phyloP scores from a whole-genome alignment of 1,140 invertebrate genomes.

The Oryctes rhinoceros region DNA sequence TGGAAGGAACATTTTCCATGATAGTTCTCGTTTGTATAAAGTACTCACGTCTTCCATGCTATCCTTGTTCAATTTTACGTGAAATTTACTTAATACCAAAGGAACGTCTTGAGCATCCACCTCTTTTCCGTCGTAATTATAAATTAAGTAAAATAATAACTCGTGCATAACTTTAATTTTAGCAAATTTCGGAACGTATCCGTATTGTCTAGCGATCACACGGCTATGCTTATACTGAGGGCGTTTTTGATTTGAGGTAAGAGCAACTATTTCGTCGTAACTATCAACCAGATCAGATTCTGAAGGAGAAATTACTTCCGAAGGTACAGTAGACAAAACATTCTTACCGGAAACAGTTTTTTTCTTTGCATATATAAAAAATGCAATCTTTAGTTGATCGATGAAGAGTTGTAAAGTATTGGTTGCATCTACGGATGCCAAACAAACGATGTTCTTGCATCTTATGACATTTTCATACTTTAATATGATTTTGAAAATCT shows the following conservation, averaged over 20 bases:
- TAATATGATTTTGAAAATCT: conserved; percentile 67
- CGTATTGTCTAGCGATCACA: conserved; percentile 50
- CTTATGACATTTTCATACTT: conserved; percentile 63
- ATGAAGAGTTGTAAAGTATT: conserved; percentile 64
- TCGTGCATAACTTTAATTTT: conserved; percentile 73
- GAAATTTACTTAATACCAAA: conserved; percentile 59
- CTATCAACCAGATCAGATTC: conserved; percentile 20
- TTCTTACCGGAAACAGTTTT: conserved; percentile 36
- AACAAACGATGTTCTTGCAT: conserved; percentile 67
- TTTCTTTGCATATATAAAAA: conserved; percentile 56
- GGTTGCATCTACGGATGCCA: conserved; percentile 65
- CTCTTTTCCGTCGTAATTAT: conserved; percentile 65
- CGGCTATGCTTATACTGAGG: conserved; percentile 41
- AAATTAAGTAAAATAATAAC: conserved; percentile 75
- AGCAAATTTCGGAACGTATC: conserved; percentile 71
- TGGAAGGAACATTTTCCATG: conserved; percentile 80
- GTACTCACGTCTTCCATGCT: conserved; percentile 57
- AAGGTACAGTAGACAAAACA: conserved; percentile 40
- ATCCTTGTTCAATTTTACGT: conserved; percentile 60
- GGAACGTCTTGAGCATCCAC: conserved; percentile 60
- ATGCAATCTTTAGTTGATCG: conserved; percentile 71
- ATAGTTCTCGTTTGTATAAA: conserved; percentile 65
- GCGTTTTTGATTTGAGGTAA: conserved; percentile 4
- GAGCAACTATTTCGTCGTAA: conserved; percentile 13
- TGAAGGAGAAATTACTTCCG: conserved; percentile 13